These are phyloP conservation scores for Cephalotes varians DNA, from an alignment of 2,888 invertebrate genomes.

Conservation along the genomic window DNA sequence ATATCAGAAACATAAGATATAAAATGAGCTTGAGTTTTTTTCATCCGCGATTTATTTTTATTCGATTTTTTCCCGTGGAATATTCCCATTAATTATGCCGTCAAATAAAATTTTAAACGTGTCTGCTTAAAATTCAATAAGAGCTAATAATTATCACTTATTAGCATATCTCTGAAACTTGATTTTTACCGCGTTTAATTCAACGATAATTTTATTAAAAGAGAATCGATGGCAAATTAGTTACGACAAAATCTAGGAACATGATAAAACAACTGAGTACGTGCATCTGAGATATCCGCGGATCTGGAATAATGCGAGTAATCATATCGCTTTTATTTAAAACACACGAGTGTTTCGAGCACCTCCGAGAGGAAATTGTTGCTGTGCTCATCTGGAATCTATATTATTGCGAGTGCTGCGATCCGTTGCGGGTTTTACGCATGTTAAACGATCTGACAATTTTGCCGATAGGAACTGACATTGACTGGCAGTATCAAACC, in stretches of 20 bases:
- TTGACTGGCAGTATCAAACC: constrained; percentile 91
- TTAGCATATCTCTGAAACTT: not conserved
- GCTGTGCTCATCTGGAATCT: constrained; percentile 29
- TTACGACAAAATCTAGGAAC: not conserved
- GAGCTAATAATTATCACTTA: not conserved
- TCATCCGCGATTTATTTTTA: not conserved
- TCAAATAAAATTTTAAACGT: not conserved
- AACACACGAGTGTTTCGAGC: not conserved
- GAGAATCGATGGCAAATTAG: not conserved
- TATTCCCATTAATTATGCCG: not conserved
- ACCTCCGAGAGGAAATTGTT: not conserved
- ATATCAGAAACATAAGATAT: not conserved
- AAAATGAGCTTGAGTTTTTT: not conserved
- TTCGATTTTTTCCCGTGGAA: not conserved
- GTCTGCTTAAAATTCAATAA: constrained; percentile 10
- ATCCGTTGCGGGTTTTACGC: constrained; percentile 38
- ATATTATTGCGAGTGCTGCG: constrained; percentile 41
- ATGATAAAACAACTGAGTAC: not conserved
- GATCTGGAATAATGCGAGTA: not conserved
- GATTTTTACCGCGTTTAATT: constrained; percentile 23
- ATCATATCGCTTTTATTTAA: not conserved
- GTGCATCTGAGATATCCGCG: not conserved
- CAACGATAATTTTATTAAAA: not conserved
- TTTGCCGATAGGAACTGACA: constrained; percentile 84
- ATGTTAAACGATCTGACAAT: constrained; percentile 53